Conservation (phyloP, 64 coral and sea anemone genomes). For the Montipora efflorescens region DNA sequence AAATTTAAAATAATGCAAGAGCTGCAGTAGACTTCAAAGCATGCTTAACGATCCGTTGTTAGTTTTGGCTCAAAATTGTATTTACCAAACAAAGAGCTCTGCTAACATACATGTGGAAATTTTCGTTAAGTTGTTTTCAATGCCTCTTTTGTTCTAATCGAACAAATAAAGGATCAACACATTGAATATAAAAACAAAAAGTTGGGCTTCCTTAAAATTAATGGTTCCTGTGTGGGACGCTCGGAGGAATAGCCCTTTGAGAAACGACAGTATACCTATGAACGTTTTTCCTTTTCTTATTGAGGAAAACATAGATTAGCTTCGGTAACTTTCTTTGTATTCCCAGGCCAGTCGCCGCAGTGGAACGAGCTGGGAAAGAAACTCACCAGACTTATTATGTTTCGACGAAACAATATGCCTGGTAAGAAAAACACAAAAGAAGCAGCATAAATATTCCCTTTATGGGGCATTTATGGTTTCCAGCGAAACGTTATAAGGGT, state of each 20-base stretch:
- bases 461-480: too few relatives aligned
- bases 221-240: too few relatives aligned
- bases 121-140: background rate
- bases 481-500: background rate
- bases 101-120: too few relatives aligned
- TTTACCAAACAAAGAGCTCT: too few relatives aligned
- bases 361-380: slow-evolving; percentile 84
- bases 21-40: background rate
- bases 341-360: slow-evolving; percentile 58
- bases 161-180: too few relatives aligned
- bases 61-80: background rate
- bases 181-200: background rate
- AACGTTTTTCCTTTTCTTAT: too few relatives aligned
- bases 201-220: too few relatives aligned
- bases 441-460: background rate
- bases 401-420: slow-evolving; percentile 83
- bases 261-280: too few relatives aligned
- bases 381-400: slow-evolving; percentile 81
- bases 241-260: too few relatives aligned
- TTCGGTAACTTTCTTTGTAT: background rate
- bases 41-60: background rate
- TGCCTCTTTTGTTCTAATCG: background rate
- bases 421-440: slow-evolving; percentile 56
- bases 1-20: background rate
- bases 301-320: background rate